Conservation (phyloP, 2,888 invertebrate species). For the Opisthograptis luteolata region DNA sequence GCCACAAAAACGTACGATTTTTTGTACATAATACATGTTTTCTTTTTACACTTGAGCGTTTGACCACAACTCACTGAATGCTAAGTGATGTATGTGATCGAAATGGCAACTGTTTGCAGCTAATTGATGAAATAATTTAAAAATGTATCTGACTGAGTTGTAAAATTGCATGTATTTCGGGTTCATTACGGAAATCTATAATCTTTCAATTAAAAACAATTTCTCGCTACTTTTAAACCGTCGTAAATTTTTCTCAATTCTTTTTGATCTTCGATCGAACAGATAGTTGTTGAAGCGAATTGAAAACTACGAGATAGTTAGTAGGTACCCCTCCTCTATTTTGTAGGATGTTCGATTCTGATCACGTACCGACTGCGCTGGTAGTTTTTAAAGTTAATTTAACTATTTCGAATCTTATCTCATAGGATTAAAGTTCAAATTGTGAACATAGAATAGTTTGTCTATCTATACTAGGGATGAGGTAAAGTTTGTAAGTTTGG, state of each 20-base stretch:
- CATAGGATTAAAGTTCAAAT: neutral
- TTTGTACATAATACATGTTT: too few relatives aligned
- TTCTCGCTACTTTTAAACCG: neutral
- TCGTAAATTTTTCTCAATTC: slow-evolving; percentile 2
- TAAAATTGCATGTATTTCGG: too few relatives aligned
- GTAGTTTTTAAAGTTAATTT: neutral
- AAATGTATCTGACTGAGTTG: neutral
- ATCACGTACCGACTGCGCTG: slow-evolving; percentile 14
- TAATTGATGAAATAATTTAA: neutral
- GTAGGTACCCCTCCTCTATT: slow-evolving; percentile 15
- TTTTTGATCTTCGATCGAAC: slow-evolving; percentile 4
- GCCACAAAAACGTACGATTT: too few relatives aligned
- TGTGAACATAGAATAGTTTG: neutral
- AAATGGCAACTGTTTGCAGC: too few relatives aligned
- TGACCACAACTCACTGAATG: too few relatives aligned
- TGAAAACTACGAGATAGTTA: slow-evolving; percentile 6
- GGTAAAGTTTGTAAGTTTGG: too few relatives aligned
- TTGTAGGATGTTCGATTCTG: slow-evolving; percentile 12
- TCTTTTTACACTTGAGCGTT: too few relatives aligned
- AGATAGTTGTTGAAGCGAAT: slow-evolving; percentile 1
- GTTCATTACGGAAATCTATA: too few relatives aligned
- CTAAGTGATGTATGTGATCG: too few relatives aligned
- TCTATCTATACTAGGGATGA: too few relatives aligned
- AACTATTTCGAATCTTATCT: slow-evolving; percentile 3
- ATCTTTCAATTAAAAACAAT: too few relatives aligned